Percentiles rank a stretch among this genome's conserved stretches.
Conservation (phyloP, 2,113 vertebrate genomes). For the Otus sunia region DNA sequence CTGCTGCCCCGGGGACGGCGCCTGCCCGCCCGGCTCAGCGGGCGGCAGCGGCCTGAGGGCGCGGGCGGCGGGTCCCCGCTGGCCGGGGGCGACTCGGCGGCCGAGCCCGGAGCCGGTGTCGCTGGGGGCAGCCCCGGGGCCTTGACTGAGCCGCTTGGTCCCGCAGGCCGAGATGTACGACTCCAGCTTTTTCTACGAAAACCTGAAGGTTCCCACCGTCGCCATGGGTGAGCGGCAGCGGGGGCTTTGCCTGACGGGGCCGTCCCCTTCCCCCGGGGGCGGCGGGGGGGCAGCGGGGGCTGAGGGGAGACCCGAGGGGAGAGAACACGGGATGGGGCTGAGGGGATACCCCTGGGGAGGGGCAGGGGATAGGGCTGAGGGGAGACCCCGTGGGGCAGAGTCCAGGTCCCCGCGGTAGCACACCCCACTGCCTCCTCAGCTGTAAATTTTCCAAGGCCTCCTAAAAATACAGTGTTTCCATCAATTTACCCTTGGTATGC, state of each 20-base stretch:
- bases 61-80: background rate
- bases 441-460: background rate
- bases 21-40: background rate
- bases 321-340: background rate
- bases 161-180: conserved; percentile 83
- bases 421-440: background rate
- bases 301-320: too few species aligned
- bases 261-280: too few species aligned
- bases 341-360: background rate
- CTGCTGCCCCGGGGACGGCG: background rate
- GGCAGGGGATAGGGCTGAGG: background rate
- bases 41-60: background rate
- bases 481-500: background rate
- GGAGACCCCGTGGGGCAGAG: background rate
- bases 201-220: conserved; percentile 74
- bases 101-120: background rate
- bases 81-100: too few species aligned
- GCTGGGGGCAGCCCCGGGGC: background rate
- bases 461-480: background rate
- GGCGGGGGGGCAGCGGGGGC: too few species aligned
- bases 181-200: conserved; percentile 81
- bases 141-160: background rate
- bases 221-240: conserved; percentile 80
- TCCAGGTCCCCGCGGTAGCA: rapidly evolving
- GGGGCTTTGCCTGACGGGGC: background rate